Percentiles rank a stretch among this genome's conserved stretches.
phyloP scores from a whole-genome alignment of 2,888 invertebrate species.

The Netelia virgata region DNA sequence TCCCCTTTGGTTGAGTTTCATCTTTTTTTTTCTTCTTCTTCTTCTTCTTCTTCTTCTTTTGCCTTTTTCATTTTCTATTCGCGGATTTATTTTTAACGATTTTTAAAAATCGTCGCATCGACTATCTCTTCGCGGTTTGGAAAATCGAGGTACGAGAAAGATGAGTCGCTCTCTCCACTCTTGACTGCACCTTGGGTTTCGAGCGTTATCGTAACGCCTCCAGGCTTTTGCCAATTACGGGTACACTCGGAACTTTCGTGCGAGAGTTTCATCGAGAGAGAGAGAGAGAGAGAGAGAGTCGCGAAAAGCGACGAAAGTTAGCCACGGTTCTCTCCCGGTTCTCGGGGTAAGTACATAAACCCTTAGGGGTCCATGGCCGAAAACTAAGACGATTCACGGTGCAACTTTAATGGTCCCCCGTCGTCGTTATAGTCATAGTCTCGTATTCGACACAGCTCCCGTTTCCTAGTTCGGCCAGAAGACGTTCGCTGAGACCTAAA shows the following conservation, averaged over 20 bases:
- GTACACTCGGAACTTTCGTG: slow-evolving; percentile 54
- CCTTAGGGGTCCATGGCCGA: slow-evolving; percentile 70
- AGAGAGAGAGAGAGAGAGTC: slow-evolving; percentile 42
- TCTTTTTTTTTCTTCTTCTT: not conserved
- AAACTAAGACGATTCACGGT: slow-evolving; percentile 79
- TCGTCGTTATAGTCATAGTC: slow-evolving; percentile 55
- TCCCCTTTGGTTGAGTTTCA: not conserved
- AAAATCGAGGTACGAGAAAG: not conserved
- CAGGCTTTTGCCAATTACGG: slow-evolving; percentile 66
- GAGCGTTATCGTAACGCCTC: slow-evolving; percentile 43
- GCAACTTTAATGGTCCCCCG: slow-evolving; percentile 79
- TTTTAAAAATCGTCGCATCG: slow-evolving; percentile 3
- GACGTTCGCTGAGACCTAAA: slow-evolving; percentile 77
- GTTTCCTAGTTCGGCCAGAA: slow-evolving; percentile 45
- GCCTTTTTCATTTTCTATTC: not conserved
- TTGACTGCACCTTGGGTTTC: slow-evolving; percentile 35
- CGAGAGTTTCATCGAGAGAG: not conserved
- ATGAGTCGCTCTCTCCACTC: slow-evolving; percentile 17
- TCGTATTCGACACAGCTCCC: slow-evolving; percentile 39
- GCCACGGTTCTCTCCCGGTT: slow-evolving; percentile 73
- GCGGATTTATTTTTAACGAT: not conserved
- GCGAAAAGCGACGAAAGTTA: slow-evolving; percentile 71
- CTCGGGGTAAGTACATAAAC: slow-evolving; percentile 77
- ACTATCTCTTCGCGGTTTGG: slow-evolving; percentile 2
- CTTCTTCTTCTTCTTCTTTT: not conserved